These are phyloP conservation scores for Lasioglossum pauxillum DNA, from an alignment of 2,888 invertebrate genomes.

Conservation along the genomic window DNA sequence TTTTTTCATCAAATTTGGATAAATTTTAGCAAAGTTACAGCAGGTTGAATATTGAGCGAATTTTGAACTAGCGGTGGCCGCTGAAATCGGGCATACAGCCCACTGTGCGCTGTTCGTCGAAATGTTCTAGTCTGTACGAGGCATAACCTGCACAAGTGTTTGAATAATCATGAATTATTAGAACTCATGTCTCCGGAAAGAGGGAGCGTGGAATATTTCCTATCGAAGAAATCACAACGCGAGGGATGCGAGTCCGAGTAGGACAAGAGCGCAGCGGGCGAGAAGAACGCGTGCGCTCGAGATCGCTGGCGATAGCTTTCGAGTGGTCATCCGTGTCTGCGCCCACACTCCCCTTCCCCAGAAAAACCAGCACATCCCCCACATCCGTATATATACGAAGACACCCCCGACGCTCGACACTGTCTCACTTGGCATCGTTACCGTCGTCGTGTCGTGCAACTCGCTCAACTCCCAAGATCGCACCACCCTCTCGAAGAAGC, in stretches of 20 bases:
- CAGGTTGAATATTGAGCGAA: no score
- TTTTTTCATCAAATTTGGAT: no score
- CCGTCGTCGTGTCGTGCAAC: constrained; percentile 71
- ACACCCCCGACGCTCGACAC: constrained; percentile 66
- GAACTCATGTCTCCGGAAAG: not conserved
- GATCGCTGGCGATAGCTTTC: constrained; percentile 64
- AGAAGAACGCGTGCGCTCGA: constrained; percentile 73
- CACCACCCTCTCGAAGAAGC: not conserved
- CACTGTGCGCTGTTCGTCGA: no score
- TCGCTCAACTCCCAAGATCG: constrained; percentile 48
- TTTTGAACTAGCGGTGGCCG: no score
- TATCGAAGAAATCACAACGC: not conserved
- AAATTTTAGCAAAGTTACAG: no score
- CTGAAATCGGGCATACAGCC: no score
- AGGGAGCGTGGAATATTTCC: not conserved
- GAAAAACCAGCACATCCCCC: constrained; percentile 56
- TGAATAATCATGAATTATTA: not conserved
- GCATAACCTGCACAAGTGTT: not conserved
- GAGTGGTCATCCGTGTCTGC: constrained; percentile 73
- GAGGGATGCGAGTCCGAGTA: not conserved
- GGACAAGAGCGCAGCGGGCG: not conserved
- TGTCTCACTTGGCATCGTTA: constrained; percentile 77
- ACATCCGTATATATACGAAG: constrained; percentile 76
- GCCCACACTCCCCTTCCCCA: constrained; percentile 60
- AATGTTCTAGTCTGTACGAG: no score